These are phyloP conservation scores for Heliconius eleuchia DNA, from an alignment of 1,140 invertebrate species.

Conservation along the genomic window DNA sequence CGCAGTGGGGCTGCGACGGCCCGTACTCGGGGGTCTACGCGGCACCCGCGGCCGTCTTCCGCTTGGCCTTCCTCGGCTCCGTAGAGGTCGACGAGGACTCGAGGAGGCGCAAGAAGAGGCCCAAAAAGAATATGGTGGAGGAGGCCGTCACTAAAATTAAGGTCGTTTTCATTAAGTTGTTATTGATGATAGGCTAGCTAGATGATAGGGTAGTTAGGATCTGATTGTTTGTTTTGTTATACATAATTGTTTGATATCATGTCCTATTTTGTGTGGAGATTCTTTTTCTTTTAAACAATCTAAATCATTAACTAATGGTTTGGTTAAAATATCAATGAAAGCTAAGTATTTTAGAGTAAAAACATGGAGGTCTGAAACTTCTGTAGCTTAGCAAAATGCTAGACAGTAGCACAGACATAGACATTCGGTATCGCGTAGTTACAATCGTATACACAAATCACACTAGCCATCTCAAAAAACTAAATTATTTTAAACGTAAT, in stretches of 20 bases:
- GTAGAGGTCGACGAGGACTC: constrained; percentile 92
- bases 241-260: neutral
- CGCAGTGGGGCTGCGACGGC: constrained; percentile 76
- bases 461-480: constrained; percentile 49
- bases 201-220: neutral
- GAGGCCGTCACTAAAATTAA: constrained; percentile 98
- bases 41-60: constrained; percentile 87
- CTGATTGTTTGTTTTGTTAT: neutral
- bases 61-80: constrained; percentile 90
- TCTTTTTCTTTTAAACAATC: neutral
- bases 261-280: neutral
- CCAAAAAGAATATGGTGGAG: constrained; percentile 96
- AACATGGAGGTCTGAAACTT: neutral
- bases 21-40: constrained; percentile 75
- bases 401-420: neutral
- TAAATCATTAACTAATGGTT: neutral
- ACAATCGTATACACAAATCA: constrained; percentile 33
- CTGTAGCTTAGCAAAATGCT: neutral
- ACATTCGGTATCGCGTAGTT: constrained; percentile 12
- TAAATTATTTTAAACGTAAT: constrained; percentile 9
- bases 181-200: neutral
- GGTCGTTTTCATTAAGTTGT: constrained; percentile 81
- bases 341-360: neutral
- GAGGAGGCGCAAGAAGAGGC: constrained; percentile 86
- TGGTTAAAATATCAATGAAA: neutral